Evolutionary conservation across 2,888 invertebrate species (phyloP).

Genomic region (Trichopria drosophilae): DNA sequence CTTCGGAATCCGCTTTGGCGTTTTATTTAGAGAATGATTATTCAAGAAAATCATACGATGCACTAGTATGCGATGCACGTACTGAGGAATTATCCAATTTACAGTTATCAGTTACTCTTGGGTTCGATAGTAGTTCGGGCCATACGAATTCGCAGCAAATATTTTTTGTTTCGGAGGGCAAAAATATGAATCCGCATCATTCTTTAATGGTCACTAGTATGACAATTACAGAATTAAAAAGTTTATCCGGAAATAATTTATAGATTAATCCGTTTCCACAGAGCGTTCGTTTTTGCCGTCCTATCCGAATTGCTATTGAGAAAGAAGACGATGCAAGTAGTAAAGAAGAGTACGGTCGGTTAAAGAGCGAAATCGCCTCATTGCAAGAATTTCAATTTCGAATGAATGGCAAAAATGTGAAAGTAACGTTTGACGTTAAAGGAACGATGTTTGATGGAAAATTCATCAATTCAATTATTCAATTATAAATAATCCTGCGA

Average conservation of each 20-base stretch:
- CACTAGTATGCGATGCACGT: not conserved
- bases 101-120: too few species aligned
- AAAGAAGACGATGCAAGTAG: not conserved
- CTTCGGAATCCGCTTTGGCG: too few species aligned
- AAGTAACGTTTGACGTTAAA: not conserved
- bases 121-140: too few species aligned
- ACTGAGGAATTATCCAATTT: not conserved
- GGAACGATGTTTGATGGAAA: conserved; percentile 1
- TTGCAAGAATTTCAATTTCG: not conserved
- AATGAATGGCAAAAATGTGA: not conserved
- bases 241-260: not conserved
- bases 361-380: not conserved
- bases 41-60: not conserved
- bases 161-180: not conserved
- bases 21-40: too few species aligned
- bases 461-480: conserved; percentile 1
- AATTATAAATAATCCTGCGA: not conserved
- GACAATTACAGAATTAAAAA: conserved; percentile 1
- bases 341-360: not conserved
- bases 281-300: too few species aligned
- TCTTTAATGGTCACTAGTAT: not conserved
- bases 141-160: conserved; percentile 1
- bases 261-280: conserved; percentile 1
- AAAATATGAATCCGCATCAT: not conserved
- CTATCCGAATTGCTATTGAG: conserved; percentile 1